These are phyloP conservation scores for Lochmaea crataegi DNA, from an alignment of 2,888 invertebrate species.

Conservation along the genomic window DNA sequence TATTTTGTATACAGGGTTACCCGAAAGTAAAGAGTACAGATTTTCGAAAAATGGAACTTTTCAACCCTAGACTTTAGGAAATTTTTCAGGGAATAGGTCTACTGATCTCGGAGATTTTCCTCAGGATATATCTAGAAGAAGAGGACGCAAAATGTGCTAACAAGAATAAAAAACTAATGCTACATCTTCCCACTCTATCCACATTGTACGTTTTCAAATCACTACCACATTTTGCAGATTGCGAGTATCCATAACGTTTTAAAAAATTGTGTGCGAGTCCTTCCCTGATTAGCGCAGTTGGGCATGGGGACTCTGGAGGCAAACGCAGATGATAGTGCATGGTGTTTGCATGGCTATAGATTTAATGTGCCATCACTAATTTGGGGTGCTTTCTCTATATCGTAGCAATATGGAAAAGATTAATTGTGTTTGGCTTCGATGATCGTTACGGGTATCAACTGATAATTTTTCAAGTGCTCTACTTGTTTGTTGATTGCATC, in stretches of 20 bases:
- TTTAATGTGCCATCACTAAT: constrained; percentile 67
- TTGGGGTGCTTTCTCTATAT: constrained; percentile 60
- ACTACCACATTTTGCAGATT: not conserved
- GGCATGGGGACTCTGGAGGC: constrained; percentile 37
- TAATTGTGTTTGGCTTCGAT: constrained; percentile 58
- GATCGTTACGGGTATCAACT: constrained; percentile 57
- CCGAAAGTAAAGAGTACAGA: too few species aligned
- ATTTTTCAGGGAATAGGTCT: too few species aligned
- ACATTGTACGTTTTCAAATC: not conserved
- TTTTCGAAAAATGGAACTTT: too few species aligned
- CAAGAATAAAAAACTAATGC: too few species aligned
- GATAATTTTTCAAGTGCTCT: constrained; percentile 57
- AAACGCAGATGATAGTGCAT: constrained; percentile 58
- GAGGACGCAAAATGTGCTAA: too few species aligned
- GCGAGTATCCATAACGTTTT: not conserved
- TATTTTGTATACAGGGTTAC: too few species aligned
- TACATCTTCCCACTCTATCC: too few species aligned
- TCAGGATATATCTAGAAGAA: too few species aligned
- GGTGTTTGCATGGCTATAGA: constrained; percentile 64
- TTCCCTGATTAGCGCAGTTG: constrained; percentile 32
- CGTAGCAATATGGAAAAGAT: constrained; percentile 60
- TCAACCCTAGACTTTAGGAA: too few species aligned
- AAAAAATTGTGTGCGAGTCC: constrained; percentile 7
- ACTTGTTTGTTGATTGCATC: constrained; percentile 32
- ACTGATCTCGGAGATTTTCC: too few species aligned